Conservation (phyloP, 2,888 invertebrate species). For the Drosophila picticornis region DNA sequence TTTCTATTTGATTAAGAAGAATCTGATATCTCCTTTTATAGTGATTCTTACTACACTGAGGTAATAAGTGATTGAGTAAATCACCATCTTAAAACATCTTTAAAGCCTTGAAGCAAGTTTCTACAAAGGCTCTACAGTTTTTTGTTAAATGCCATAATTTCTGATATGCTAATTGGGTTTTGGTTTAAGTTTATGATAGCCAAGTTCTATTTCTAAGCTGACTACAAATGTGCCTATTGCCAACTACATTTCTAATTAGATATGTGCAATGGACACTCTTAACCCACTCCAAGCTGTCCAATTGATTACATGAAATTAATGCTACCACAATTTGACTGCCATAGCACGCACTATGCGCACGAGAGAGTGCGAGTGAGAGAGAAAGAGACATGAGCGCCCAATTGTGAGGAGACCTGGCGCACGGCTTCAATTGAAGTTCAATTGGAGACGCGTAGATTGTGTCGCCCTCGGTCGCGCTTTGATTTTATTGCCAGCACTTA, state of each 20-base stretch:
- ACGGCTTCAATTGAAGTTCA: conserved; percentile 79
- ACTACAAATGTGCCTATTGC: not conserved
- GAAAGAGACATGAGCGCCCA: conserved; percentile 55
- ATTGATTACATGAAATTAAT: conserved; percentile 61
- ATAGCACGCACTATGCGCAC: conserved; percentile 59
- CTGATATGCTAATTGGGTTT: conserved; percentile 2
- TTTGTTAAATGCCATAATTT: not conserved
- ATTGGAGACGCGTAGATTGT: conserved; percentile 63
- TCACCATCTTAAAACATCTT: not conserved
- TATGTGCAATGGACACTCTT: conserved; percentile 17
- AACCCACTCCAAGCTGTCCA: conserved; percentile 20
- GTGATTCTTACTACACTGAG: not conserved
- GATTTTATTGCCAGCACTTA: conserved; percentile 80
- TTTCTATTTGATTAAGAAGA: not conserved
- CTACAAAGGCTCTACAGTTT: not conserved
- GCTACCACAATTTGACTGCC: conserved; percentile 25
- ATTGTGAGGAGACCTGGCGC: conserved; percentile 24
- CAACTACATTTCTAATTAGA: conserved; percentile 40
- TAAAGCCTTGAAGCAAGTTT: not conserved
- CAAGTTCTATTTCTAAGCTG: conserved; percentile 24
- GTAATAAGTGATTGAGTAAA: not conserved
- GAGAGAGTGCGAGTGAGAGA: conserved; percentile 10
- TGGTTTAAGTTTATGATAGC: conserved; percentile 1
- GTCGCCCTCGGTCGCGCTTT: conserved; percentile 65
- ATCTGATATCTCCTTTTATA: not conserved